A percentile compares a stretch with the other conserved stretches of the same genome.
These are phyloP conservation scores for Cryptus viduatorius DNA, from an alignment of 2,888 invertebrate species.

Conservation along the genomic window DNA sequence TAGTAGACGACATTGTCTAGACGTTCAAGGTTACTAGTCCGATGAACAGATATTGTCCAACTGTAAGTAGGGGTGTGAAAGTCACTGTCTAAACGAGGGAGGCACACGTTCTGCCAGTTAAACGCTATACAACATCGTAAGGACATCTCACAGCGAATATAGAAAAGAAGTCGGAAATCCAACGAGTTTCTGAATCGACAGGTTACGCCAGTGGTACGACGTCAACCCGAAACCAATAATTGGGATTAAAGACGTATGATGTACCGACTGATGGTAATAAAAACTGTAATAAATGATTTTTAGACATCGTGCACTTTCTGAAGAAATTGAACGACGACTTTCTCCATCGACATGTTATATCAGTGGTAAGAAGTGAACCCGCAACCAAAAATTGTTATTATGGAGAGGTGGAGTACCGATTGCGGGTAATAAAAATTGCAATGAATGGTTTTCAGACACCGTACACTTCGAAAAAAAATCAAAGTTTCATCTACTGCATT, in stretches of 20 bases:
- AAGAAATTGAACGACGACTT: not conserved
- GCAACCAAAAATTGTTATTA: no score
- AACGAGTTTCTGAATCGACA: not conserved
- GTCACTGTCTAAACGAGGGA: not conserved
- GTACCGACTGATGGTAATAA: not conserved
- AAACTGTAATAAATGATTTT: no score
- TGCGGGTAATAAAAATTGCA: not conserved
- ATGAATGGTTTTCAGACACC: no score
- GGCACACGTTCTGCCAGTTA: not conserved
- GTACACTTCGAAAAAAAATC: no score
- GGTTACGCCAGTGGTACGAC: no score
- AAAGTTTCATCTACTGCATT: no score
- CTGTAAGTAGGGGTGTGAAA: not conserved
- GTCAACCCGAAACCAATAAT: no score
- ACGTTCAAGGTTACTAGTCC: not conserved
- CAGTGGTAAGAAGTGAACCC: no score
- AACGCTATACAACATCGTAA: not conserved
- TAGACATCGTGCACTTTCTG: no score
- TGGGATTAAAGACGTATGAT: not conserved
- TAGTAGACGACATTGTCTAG: not conserved
- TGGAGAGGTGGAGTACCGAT: not conserved
- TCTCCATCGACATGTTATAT: no score
- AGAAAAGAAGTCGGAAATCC: not conserved
- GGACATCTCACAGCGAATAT: not conserved
- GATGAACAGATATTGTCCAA: not conserved